A percentile compares a stretch with the other conserved stretches of the same genome.
phyloP scores from a whole-genome alignment of 1,140 invertebrate species.

The Drosophila parabipectinata region DNA sequence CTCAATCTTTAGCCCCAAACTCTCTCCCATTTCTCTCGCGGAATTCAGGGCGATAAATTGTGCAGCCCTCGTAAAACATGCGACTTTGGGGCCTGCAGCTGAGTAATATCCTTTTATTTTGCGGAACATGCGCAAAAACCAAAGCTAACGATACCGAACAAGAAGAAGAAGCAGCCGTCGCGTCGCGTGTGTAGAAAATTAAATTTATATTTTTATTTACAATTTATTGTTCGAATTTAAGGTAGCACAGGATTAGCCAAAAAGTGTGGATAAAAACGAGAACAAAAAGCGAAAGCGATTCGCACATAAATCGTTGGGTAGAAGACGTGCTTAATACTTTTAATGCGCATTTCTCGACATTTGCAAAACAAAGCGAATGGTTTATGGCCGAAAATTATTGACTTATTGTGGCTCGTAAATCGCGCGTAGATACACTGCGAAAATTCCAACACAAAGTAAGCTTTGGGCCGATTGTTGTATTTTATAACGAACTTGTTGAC shows the following conservation, averaged over 20 bases:
- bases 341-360: slow-evolving; percentile 56
- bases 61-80: slow-evolving; percentile 73
- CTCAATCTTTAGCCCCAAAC: neutral
- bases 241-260: slow-evolving; percentile 6
- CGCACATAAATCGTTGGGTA: slow-evolving; percentile 68
- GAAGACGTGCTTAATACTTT: slow-evolving; percentile 70
- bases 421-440: slow-evolving; percentile 11
- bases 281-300: slow-evolving; percentile 24
- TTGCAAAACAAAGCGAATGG: slow-evolving; percentile 54
- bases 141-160: slow-evolving; percentile 19
- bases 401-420: slow-evolving; percentile 67
- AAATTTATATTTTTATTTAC: slow-evolving; percentile 24
- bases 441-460: neutral
- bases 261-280: slow-evolving; percentile 7
- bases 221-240: slow-evolving; percentile 60
- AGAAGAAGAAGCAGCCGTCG: slow-evolving; percentile 27
- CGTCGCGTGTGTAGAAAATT: slow-evolving; percentile 75
- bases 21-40: slow-evolving; percentile 8
- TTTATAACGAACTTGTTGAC: slow-evolving; percentile 8
- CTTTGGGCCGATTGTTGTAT: neutral
- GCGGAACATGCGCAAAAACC: slow-evolving; percentile 75
- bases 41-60: slow-evolving; percentile 72
- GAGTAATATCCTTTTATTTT: slow-evolving; percentile 68
- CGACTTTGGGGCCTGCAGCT: slow-evolving; percentile 48
- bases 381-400: slow-evolving; percentile 64